These are phyloP conservation scores for Mystacornis crossleyi DNA, from an alignment of 2,113 vertebrate species.

Conservation along the genomic window DNA sequence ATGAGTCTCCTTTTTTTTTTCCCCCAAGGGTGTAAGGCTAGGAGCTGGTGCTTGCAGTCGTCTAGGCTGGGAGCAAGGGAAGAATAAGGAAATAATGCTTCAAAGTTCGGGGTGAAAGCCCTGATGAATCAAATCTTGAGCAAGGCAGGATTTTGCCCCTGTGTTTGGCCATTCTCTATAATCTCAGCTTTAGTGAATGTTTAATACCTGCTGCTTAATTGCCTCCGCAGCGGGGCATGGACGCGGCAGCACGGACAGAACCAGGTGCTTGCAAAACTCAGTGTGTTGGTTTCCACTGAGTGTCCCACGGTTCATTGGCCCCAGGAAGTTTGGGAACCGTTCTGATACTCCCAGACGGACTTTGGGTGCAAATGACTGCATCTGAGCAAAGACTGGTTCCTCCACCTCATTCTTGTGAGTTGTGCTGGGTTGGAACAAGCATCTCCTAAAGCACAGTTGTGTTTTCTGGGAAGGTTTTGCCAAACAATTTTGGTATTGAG, in stretches of 20 bases:
- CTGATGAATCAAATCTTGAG: background rate
- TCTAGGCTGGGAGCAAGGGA: background rate
- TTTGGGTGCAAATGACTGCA: background rate
- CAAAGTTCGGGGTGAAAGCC: background rate
- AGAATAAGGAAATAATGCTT: background rate
- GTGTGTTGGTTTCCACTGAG: fast-evolving
- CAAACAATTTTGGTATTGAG: background rate
- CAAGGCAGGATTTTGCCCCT: background rate
- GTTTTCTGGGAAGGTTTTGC: background rate
- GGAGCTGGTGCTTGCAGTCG: fast-evolving
- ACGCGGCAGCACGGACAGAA: fast-evolving
- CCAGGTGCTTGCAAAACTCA: background rate
- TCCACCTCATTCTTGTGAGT: fast-evolving
- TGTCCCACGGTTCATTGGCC: background rate
- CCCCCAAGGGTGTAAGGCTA: background rate
- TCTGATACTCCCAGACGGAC: background rate
- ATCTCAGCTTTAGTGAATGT: background rate
- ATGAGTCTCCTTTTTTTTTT: background rate
- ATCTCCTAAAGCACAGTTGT: background rate
- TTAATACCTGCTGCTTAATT: background rate
- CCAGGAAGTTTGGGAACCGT: background rate
- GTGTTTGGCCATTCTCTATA: fast-evolving
- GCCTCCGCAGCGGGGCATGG: fast-evolving
- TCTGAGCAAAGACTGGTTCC: background rate
- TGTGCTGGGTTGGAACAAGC: fast-evolving